Conservation (phyloP, 2,888 invertebrate genomes). For the Dryobotodes eremita region DNA sequence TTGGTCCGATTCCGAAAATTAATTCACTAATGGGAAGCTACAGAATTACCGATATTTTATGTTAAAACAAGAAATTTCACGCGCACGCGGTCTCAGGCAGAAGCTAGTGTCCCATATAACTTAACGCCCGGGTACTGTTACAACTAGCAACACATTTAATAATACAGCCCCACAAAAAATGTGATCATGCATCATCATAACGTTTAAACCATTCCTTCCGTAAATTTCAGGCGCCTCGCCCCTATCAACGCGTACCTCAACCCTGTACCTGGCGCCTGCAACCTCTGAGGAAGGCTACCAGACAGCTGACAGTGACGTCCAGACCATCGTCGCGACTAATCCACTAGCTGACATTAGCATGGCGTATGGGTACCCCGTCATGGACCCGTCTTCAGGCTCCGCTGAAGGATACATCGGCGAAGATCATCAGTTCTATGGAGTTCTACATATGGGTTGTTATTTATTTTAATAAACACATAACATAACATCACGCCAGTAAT, state of each 20-base stretch:
- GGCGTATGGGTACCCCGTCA: slow-evolving; percentile 83
- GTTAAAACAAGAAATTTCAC: too few relatives aligned
- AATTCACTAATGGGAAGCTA: too few relatives aligned
- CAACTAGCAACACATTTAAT: not conserved
- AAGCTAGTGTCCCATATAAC: not conserved
- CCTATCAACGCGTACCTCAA: slow-evolving; percentile 72
- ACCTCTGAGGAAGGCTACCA: slow-evolving; percentile 48
- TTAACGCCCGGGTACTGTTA: not conserved
- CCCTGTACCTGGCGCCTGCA: slow-evolving; percentile 79
- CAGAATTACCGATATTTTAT: too few relatives aligned
- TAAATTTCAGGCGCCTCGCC: slow-evolving; percentile 71
- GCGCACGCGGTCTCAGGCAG: not conserved
- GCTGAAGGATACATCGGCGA: slow-evolving; percentile 87
- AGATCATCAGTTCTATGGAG: slow-evolving; percentile 85
- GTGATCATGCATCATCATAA: not conserved
- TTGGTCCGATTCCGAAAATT: too few relatives aligned
- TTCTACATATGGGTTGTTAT: slow-evolving; percentile 78
- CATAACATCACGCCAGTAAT: not conserved
- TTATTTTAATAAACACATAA: not conserved
- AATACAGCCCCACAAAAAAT: not conserved
- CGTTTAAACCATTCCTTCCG: not conserved
- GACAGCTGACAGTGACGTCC: slow-evolving; percentile 34
- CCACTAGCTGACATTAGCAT: slow-evolving; percentile 78
- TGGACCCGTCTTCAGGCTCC: slow-evolving; percentile 80
- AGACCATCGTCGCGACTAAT: slow-evolving; percentile 50